Evolutionary conservation across 2,113 vertebrate species (phyloP), one percentile per base, ranked within the genome.

Genomic region (Reinhardtius hippoglossoides): DNA sequence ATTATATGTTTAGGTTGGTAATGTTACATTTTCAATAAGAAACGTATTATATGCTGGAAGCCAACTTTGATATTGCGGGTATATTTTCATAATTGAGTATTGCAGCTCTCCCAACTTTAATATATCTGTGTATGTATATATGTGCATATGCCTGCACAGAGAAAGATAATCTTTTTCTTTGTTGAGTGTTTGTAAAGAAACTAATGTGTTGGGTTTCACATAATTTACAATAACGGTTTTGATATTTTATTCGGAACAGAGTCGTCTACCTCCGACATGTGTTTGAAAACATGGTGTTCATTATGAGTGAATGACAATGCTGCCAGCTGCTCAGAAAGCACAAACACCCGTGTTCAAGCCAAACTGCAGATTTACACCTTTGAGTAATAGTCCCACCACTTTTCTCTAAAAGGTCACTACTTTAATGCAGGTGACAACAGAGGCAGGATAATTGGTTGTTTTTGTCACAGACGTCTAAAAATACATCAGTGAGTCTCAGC

Each of bases 1-100:
- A 40, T 20, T 56, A 23, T 24, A 55, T 4, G 26, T 56, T 66
- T 3, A 58, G 10, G 24, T 48, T 48, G 9, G 6, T 71, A 54
- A 57, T 71, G 31, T 50, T 64, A n/a, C 8, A 21, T 82, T 59
- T 67, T 74, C 46, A 70, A 37, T 61, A 64, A 40, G 21, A 44
- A 21, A 20, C 9, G 26, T 10, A 1, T 67, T 62, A 42, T 44
- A 37, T 35, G 26, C 74, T 67, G 35, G 0, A 27, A 54, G 59
- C 23, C 27, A 27, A 12, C 8, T 9, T 20, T 48, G 24, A 71
- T 52, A 55, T 50, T 20, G 13, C 7, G 8, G 23, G 24, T 15
- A 64, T 68, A 46, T 18, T 57, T 57, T 40, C 35, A 18, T 55
- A 5, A 44, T 44, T 65, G 6, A 31, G 16, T 31, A 9, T 18